A percentile compares a stretch with the other conserved stretches of the same genome.
These are phyloP conservation scores for Aegotheles bennettii DNA, from an alignment of 2,113 vertebrate species.

Conservation along the genomic window DNA sequence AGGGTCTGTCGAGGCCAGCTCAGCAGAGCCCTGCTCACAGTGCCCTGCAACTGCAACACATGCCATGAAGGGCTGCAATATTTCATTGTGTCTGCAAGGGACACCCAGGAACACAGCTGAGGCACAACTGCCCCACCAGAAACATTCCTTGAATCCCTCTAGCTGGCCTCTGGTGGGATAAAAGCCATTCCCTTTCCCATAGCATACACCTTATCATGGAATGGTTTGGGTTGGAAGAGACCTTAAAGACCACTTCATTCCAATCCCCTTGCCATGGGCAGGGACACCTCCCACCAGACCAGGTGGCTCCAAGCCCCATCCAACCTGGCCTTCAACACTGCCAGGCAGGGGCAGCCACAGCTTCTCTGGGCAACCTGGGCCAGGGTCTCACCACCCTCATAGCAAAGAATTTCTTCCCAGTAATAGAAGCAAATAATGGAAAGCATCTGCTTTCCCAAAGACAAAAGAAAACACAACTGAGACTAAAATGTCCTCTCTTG, in stretches of 20 bases:
- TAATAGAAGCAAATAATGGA: too few species aligned
- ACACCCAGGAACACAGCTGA: neutral
- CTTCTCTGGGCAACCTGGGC: too few species aligned
- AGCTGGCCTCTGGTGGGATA: neutral
- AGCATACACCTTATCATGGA: neutral
- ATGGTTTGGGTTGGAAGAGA: too few species aligned
- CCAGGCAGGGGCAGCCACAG: too few species aligned
- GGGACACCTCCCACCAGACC: too few species aligned
- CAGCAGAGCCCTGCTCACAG: neutral
- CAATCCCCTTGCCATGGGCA: too few species aligned
- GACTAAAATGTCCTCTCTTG: neutral
- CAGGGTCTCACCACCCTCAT: too few species aligned
- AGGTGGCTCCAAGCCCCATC: too few species aligned
- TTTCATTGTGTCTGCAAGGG: neutral
- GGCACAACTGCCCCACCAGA: neutral
- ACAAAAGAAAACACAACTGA: neutral
- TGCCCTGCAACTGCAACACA: accelerated
- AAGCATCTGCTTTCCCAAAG: neutral
- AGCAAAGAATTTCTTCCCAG: too few species aligned
- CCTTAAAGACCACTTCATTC: too few species aligned
- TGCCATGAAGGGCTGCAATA: accelerated
- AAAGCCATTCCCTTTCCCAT: neutral
- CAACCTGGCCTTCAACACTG: too few species aligned
- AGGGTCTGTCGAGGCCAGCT: neutral
- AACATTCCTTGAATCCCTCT: neutral